Evolutionary conservation across 2,797 vertebrate species (phyloP).

Genomic region (Huso huso): DNA sequence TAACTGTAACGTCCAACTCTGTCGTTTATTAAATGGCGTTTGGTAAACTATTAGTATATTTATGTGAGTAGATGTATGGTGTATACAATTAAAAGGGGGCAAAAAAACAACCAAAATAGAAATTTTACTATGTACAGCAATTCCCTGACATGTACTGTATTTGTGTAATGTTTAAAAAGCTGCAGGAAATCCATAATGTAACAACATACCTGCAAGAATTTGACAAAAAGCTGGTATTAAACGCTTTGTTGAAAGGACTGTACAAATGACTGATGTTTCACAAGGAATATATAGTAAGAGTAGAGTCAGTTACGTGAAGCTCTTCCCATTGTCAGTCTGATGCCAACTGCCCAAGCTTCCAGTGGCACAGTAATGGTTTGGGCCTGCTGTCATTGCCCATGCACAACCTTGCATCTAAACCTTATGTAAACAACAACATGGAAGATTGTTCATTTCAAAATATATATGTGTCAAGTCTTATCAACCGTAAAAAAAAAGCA

Average conservation of each 20-base stretch:
- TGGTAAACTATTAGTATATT: slow-evolving; percentile 3
- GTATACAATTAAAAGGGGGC: not conserved
- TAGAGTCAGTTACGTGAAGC: not conserved
- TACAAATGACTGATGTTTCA: not conserved
- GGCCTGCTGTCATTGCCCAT: too few species aligned
- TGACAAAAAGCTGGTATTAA: too few species aligned
- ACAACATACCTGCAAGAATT: too few species aligned
- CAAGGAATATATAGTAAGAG: not conserved
- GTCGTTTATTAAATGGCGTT: too few species aligned
- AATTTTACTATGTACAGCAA: slow-evolving; percentile 12
- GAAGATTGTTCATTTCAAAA: not conserved
- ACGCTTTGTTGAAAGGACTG: too few species aligned
- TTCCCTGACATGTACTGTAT: slow-evolving; percentile 26
- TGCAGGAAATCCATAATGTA: too few species aligned
- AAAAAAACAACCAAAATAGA: not conserved
- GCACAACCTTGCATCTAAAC: not conserved
- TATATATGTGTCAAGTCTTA: not conserved
- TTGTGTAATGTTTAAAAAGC: not conserved
- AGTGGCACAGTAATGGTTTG: too few species aligned
- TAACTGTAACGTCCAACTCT: too few species aligned
- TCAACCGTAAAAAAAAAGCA: not conserved
- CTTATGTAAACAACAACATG: not conserved
- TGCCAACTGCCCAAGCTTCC: too few species aligned
- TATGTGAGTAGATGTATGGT: not conserved
- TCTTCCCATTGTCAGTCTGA: too few species aligned